Evolutionary conservation across 1,140 invertebrate genomes (phyloP).

Genomic region (Hetaerina americana): DNA sequence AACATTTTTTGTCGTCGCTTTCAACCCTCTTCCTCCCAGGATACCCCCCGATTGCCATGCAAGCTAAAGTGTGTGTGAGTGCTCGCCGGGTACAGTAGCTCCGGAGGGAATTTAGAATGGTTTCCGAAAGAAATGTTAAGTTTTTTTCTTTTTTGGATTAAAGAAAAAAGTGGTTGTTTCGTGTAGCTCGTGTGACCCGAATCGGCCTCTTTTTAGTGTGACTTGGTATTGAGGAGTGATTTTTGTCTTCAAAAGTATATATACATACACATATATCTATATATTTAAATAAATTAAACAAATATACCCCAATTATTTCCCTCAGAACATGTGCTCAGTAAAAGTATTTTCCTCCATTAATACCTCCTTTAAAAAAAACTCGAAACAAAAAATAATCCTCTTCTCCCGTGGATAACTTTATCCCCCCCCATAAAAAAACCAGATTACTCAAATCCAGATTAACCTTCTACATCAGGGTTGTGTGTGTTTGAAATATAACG

Average conservation of each 20-base stretch:
- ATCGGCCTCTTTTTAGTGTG: background rate
- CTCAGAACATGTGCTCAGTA: conserved; percentile 13
- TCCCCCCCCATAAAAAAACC: background rate
- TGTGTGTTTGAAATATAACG: conserved; percentile 15
- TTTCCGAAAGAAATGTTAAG: too few species aligned
- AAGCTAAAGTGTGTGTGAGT: too few species aligned
- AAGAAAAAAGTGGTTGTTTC: background rate
- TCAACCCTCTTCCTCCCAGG: too few species aligned
- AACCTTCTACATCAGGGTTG: conserved; percentile 16
- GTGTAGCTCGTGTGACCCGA: background rate
- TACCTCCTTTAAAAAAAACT: too few species aligned
- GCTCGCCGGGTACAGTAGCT: too few species aligned
- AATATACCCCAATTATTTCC: conserved; percentile 14
- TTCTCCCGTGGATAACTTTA: too few species aligned
- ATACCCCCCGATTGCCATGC: too few species aligned
- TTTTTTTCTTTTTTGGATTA: too few species aligned
- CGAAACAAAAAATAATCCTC: too few species aligned
- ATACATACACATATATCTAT: conserved; percentile 13
- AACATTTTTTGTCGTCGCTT: too few species aligned
- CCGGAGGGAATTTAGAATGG: too few species aligned
- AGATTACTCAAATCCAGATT: conserved; percentile 14
- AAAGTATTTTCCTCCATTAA: conserved; percentile 8
- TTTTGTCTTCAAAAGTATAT: conserved; percentile 8
- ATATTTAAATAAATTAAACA: conserved; percentile 12
- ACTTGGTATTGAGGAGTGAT: background rate